phyloP scores from a whole-genome alignment of 2,797 vertebrate genomes.

The Gymnodraco acuticeps region DNA sequence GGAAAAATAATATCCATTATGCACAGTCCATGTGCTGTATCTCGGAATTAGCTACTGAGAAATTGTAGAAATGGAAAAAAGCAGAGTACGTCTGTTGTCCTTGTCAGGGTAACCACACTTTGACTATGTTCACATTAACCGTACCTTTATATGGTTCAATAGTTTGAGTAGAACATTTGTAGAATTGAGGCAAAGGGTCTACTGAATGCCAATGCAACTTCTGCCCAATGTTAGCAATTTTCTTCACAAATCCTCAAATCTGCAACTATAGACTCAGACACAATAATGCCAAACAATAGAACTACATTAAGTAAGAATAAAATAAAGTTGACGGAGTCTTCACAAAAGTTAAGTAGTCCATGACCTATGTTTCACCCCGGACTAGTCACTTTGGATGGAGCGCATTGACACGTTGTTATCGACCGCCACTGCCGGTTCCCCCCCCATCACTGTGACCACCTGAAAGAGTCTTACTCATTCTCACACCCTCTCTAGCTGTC shows the following conservation, averaged over 20 bases:
- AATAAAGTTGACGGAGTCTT: background rate
- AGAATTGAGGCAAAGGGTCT: background rate
- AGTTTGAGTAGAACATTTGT: background rate
- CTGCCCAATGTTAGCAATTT: background rate
- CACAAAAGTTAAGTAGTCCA: background rate
- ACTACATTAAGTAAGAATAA: background rate
- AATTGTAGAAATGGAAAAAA: background rate
- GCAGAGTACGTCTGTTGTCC: background rate
- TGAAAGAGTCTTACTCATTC: slow-evolving; percentile 36
- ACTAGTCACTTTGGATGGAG: background rate
- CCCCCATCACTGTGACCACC: slow-evolving; percentile 28
- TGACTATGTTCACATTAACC: background rate
- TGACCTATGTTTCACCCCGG: background rate
- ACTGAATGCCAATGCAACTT: background rate
- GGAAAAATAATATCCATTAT: slow-evolving; percentile 12
- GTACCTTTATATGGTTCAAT: background rate
- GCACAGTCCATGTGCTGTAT: background rate
- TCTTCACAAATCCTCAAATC: background rate
- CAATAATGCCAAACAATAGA: background rate
- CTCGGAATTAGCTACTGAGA: background rate
- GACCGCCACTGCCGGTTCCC: slow-evolving; percentile 9
- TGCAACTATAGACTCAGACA: background rate
- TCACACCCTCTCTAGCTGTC: slow-evolving; percentile 34
- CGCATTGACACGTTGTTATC: slow-evolving; percentile 17
- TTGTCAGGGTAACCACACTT: slow-evolving; percentile 1